phyloP scores from a whole-genome alignment of 2,888 invertebrate genomes.

The Colostygia pectinataria region DNA sequence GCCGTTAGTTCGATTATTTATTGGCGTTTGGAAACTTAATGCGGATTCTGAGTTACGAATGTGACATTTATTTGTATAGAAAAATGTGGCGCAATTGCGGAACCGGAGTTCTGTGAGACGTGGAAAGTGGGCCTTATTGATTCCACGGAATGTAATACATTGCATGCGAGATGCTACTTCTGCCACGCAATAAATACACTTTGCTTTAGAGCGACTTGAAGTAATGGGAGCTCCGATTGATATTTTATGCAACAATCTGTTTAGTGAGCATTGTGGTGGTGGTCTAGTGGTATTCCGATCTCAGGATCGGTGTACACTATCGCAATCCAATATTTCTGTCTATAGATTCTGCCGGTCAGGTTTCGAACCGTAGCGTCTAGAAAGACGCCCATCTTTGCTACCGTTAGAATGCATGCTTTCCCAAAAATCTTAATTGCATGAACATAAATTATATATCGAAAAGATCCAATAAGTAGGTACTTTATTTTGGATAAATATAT shows the following conservation, averaged over 20 bases:
- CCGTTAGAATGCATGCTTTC: too few relatives aligned
- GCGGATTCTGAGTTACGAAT: slow-evolving; percentile 37
- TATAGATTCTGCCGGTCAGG: too few relatives aligned
- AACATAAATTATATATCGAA: too few relatives aligned
- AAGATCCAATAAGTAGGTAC: too few relatives aligned
- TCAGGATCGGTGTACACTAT: too few relatives aligned
- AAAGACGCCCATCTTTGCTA: too few relatives aligned
- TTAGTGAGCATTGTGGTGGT: too few relatives aligned
- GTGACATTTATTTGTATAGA: slow-evolving; percentile 30
- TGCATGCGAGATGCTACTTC: slow-evolving; percentile 9
- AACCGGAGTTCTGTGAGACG: slow-evolving; percentile 14
- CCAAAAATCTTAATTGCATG: too few relatives aligned
- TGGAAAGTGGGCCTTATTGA: slow-evolving; percentile 26
- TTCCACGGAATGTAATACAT: slow-evolving; percentile 18
- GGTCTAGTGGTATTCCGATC: too few relatives aligned
- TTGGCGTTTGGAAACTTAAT: slow-evolving; percentile 46
- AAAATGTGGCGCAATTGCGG: slow-evolving; percentile 29
- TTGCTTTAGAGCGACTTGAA: background rate
- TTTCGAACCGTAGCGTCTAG: too few relatives aligned
- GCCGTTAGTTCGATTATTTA: slow-evolving; percentile 48
- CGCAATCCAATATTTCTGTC: too few relatives aligned
- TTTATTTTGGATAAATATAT: too few relatives aligned
- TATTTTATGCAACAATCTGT: slow-evolving; percentile 26
- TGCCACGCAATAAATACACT: background rate
- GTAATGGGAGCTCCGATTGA: slow-evolving; percentile 18